A percentile compares a stretch with the other conserved stretches of the same genome.
Evolutionary conservation across 2,797 vertebrate species (phyloP).

Genomic region (Scleropages formosus): DNA sequence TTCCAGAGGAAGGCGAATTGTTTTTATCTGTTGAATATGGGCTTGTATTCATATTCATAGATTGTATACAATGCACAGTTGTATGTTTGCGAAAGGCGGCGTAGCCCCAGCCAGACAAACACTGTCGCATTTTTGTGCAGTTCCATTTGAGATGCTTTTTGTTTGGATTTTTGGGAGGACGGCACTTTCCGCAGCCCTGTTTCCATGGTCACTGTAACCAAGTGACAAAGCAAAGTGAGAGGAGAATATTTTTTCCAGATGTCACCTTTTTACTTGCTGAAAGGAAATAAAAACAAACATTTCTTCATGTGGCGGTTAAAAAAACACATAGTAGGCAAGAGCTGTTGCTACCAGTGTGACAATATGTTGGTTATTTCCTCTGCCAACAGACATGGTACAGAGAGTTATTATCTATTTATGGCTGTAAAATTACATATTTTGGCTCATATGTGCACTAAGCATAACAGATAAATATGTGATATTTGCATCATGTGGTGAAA

Average conservation of each 20-base stretch:
- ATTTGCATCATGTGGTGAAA: not conserved
- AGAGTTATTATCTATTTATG: not conserved
- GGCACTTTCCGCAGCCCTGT: constrained; percentile 37
- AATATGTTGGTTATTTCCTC: constrained; percentile 10
- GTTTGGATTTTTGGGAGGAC: constrained; percentile 31
- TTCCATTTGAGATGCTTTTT: constrained; percentile 28
- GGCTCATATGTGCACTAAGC: constrained; percentile 5
- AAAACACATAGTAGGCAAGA: constrained; percentile 21
- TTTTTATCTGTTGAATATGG: constrained; percentile 21
- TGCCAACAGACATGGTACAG: not conserved
- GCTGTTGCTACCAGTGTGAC: constrained; percentile 2
- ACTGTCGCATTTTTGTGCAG: not conserved
- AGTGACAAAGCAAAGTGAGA: constrained; percentile 50
- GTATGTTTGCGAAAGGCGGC: not conserved
- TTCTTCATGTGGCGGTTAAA: constrained; percentile 41
- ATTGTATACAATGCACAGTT: not conserved
- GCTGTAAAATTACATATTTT: not conserved
- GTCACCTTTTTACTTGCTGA: constrained; percentile 41
- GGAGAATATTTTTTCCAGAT: constrained; percentile 52
- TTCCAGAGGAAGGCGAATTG: constrained; percentile 4
- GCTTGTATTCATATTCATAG: constrained; percentile 10
- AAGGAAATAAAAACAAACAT: constrained; percentile 53
- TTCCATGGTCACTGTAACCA: constrained; percentile 54
- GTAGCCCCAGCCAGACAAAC: constrained; percentile 1
- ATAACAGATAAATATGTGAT: not conserved